These are phyloP conservation scores for Drosophila phalerata DNA, from an alignment of 2,888 invertebrate species.

Conservation along the genomic window DNA sequence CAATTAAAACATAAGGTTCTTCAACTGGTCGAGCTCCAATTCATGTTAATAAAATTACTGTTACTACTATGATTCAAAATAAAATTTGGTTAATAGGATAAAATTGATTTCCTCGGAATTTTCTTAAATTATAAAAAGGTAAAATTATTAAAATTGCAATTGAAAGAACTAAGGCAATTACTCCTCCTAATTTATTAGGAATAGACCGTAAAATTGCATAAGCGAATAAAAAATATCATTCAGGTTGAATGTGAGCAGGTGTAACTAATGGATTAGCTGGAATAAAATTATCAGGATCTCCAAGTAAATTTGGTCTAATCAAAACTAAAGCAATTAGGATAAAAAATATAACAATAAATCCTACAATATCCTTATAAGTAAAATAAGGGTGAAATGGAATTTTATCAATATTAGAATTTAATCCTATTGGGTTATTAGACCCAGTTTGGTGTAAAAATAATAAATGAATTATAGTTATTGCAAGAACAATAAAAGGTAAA, in stretches of 20 bases:
- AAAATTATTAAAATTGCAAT: slow-evolving; percentile 89
- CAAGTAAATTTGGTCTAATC: slow-evolving; percentile 87
- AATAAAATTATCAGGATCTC: slow-evolving; percentile 91
- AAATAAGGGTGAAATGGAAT: slow-evolving; percentile 90
- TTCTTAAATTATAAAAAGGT: slow-evolving; percentile 87
- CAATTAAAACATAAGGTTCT: slow-evolving; percentile 88
- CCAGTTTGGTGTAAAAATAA: slow-evolving; percentile 89
- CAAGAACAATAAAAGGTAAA: slow-evolving; percentile 89
- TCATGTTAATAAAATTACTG: slow-evolving; percentile 89
- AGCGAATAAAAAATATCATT: slow-evolving; percentile 94
- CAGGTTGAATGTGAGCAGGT: slow-evolving; percentile 92
- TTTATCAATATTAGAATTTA: slow-evolving; percentile 89
- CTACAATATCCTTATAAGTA: slow-evolving; percentile 88
- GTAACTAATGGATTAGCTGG: slow-evolving; percentile 86
- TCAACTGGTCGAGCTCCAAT: slow-evolving; percentile 90
- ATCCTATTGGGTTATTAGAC: slow-evolving; percentile 89
- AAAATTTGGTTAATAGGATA: slow-evolving; percentile 88
- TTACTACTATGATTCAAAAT: slow-evolving; percentile 87
- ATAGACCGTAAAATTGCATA: slow-evolving; percentile 93
- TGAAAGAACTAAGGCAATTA: slow-evolving; percentile 86
- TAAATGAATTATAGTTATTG: slow-evolving; percentile 88
- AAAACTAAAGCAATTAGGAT: slow-evolving; percentile 87
- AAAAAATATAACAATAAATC: slow-evolving; percentile 87
- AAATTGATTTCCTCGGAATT: slow-evolving; percentile 88
- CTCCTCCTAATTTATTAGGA: slow-evolving; percentile 92